Percentiles rank a stretch among this genome's conserved stretches.
Conservation (phyloP, 2,888 invertebrate genomes). For the Gortyna flavago region DNA sequence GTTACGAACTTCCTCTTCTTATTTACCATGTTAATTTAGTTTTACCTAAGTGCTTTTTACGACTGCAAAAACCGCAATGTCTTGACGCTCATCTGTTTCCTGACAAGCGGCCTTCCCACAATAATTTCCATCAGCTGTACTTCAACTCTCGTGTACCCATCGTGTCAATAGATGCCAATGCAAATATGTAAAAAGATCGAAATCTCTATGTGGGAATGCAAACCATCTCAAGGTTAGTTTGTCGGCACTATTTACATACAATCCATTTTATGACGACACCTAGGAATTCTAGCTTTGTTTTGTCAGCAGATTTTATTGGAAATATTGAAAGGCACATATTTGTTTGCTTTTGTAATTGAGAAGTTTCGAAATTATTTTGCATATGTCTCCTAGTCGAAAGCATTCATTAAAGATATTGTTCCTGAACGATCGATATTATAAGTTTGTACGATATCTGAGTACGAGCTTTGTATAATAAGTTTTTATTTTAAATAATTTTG, state of each 20-base stretch:
- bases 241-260: constrained; percentile 81
- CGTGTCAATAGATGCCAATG: constrained; percentile 71
- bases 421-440: neutral
- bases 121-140: constrained; percentile 51
- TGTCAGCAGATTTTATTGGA: constrained; percentile 33
- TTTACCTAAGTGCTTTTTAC: constrained; percentile 41
- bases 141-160: constrained; percentile 63
- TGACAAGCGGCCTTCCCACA: constrained; percentile 50
- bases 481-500: constrained; percentile 39
- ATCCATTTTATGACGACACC: constrained; percentile 78
- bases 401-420: neutral
- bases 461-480: constrained; percentile 32
- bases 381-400: neutral
- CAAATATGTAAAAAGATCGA: constrained; percentile 69
- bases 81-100: constrained; percentile 45
- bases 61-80: constrained; percentile 51
- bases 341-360: constrained; percentile 3
- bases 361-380: neutral
- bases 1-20: constrained; percentile 45
- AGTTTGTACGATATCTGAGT: neutral
- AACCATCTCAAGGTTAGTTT: constrained; percentile 77
- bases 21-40: constrained; percentile 33
- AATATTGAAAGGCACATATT: constrained; percentile 17
- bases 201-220: constrained; percentile 76
- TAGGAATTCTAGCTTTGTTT: constrained; percentile 63